Base-by-base conservation (phyloP, 2,888 invertebrate species). In the Neoscelio sp. region DNA sequence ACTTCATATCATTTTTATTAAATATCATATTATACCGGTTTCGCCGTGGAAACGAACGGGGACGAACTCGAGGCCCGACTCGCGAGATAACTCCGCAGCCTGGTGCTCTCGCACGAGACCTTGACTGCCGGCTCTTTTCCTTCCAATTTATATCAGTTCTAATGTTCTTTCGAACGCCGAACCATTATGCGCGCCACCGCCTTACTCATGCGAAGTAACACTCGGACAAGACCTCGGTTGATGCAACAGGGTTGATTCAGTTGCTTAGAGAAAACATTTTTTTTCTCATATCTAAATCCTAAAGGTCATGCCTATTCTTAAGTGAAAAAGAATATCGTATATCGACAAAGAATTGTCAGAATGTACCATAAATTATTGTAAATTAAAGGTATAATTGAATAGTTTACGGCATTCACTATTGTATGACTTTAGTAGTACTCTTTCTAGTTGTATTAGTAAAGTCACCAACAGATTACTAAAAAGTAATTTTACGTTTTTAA, bases 1-100 rank as follows among this genome's bases (percentile, higher is more conserved):
- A 73, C 68, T 78, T 73, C 62, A 78, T 68, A 68, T 50, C 40
- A 62, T 78, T 78, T 78, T 78, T 74, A 78, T 68, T 68, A 78
- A 78, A 78, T 73, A 74, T 68, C 73, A 68, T 68, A 68, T 78
- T 68, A 78, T 77, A 78, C 78, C 78, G 78, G 78, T 78, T 73
- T 73, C 48, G 42, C 62, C 33, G 74, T 67, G 44, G 40, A 74
- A 74, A 74, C 46, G 68, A 60, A 68, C 74, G 68, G 74, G 78
- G 68, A 78, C 74, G 78, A 78, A 78, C 74, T 62, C 74, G 74
- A 67, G 73, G 60, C 67, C 42, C 35, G 54, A 46, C 42, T 60
- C 68, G 46, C 71, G 64, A 42, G 68, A 68, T 64, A 74, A 58
- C 23, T 74, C 44, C 38, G 62, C 50, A 15, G 54, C 18, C 50